These are phyloP conservation scores for Bryconaethiops microstoma DNA, from an alignment of 2,797 vertebrate genomes.

Conservation along the genomic window DNA sequence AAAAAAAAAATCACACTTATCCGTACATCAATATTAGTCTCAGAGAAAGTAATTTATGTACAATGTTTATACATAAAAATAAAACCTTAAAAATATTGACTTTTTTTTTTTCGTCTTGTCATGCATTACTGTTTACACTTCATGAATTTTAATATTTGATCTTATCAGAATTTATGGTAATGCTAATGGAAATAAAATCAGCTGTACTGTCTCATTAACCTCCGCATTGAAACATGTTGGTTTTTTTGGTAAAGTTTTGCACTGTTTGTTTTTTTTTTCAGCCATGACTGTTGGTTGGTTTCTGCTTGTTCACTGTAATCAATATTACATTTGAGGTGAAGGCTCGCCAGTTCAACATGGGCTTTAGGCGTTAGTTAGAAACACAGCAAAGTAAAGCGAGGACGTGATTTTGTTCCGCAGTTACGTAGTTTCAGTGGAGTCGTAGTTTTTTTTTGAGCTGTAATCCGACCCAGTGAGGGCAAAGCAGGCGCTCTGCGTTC, in stretches of 20 bases:
- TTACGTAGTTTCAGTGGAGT: not conserved
- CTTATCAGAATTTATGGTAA: slow-evolving; percentile 63
- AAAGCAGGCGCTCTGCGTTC: not conserved
- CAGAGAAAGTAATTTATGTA: slow-evolving; percentile 99
- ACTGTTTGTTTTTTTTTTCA: slow-evolving; percentile 29
- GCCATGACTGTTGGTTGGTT: slow-evolving; percentile 41
- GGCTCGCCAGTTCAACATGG: not conserved
- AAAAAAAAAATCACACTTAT: slow-evolving; percentile 96
- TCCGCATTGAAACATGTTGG: slow-evolving; percentile 41
- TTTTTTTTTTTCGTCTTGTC: slow-evolving; percentile 61
- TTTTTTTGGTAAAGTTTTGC: slow-evolving; percentile 15
- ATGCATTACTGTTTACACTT: slow-evolving; percentile 65
- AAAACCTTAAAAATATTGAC: slow-evolving; percentile 89
- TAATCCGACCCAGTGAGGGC: not conserved
- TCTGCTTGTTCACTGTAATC: slow-evolving; percentile 41
- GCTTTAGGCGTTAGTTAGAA: slow-evolving; percentile 4
- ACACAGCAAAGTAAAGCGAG: not conserved
- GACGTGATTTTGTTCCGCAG: not conserved
- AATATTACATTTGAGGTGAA: slow-evolving; percentile 10
- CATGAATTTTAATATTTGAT: slow-evolving; percentile 65
- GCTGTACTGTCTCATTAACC: slow-evolving; percentile 62
- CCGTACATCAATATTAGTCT: slow-evolving; percentile 99
- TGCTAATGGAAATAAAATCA: slow-evolving; percentile 62
- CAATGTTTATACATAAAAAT: slow-evolving; percentile 99
- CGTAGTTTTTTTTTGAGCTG: not conserved